Evolutionary conservation across 2,888 invertebrate genomes (phyloP).

Genomic region (Anagyrus pseudococci): DNA sequence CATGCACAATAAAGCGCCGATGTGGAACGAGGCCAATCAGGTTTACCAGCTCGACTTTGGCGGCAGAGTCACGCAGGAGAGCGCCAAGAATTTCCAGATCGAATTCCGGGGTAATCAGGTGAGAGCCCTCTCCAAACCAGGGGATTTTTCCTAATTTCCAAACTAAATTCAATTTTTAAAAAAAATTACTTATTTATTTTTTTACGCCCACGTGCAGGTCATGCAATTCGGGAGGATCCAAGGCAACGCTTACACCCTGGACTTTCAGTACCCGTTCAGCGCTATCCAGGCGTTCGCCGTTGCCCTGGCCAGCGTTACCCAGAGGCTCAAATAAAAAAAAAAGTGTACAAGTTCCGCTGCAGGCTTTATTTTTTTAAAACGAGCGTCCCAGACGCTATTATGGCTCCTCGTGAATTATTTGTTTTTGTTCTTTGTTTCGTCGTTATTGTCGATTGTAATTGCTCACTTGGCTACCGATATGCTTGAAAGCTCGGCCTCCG

Average conservation of each 20-base stretch:
- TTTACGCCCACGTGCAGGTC: constrained; percentile 84
- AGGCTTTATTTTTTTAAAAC: too few species aligned
- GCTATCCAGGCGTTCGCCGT: constrained; percentile 98
- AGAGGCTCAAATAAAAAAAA: constrained; percentile 79
- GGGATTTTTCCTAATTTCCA: not conserved
- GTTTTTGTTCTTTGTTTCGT: too few species aligned
- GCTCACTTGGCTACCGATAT: too few species aligned
- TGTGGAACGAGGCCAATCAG: constrained; percentile 99
- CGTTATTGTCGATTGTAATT: too few species aligned
- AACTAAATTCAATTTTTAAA: too few species aligned
- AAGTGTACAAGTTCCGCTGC: constrained; percentile 21
- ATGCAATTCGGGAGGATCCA: constrained; percentile 99
- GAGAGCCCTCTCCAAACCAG: constrained; percentile 36
- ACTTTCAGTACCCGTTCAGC: constrained; percentile 98
- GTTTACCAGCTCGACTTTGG: constrained; percentile 99
- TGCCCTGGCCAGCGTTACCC: constrained; percentile 95
- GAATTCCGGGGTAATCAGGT: constrained; percentile 97
- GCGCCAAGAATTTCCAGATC: constrained; percentile 99
- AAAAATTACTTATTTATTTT: too few species aligned
- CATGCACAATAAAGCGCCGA: constrained; percentile 96
- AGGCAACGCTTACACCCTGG: constrained; percentile 97
- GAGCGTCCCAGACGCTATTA: too few species aligned
- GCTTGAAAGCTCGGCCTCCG: too few species aligned
- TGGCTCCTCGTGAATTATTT: too few species aligned
- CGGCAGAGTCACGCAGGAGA: constrained; percentile 98